Base-by-base conservation (phyloP, 2,797 vertebrate genomes). In the Paramormyrops hopkinsi region DNA sequence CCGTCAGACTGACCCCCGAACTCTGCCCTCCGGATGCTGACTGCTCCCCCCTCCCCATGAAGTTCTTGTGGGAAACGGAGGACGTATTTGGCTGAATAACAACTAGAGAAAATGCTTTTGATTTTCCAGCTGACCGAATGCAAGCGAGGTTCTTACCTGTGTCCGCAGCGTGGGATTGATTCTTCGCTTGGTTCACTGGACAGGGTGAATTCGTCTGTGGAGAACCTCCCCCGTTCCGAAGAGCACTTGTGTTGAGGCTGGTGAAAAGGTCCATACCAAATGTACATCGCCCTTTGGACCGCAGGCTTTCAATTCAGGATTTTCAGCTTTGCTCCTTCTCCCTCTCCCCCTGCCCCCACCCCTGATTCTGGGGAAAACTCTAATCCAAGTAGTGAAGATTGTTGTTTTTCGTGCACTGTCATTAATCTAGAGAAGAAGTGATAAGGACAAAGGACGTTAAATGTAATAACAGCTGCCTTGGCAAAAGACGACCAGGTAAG, bases 21-120 rank as follows among this genome's bases (percentile, higher is more conserved):
- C 92, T 91, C 88, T 89, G 88, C 93, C 92, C 93, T 94, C 85
- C 90, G 88, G 90, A 89, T 92, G 79, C 89, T 87, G 89, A 91
- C 73, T 89, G 86, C 88, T 62, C 29, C 88, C 85, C 89, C 56
- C 59, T 41, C 22, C 73, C 82, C 6, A 22, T 44, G 41, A 79
- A 29, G 76, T 89, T 89, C 85, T 82, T 90, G 89, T 19, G 51
- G 88, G 62, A 79, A 87, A 79, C 65, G 8, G 87, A 83, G 73
- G 87, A 79, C 51, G 25, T 33, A 50, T 82, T n/a, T 83, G 86
- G 41, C 22, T 62, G 65, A 88, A 62, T 25, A 83, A 65, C 73
- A 1, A 22, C 22, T 46, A 88, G 86, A 33, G 89, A 79, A 33
- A 90, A 22, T 44, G 14, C 19, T 25, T 79, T 51, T 79, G n/a